These are phyloP conservation scores for Drosophila macrospina DNA, from an alignment of 2,888 invertebrate genomes.

Conservation along the genomic window DNA sequence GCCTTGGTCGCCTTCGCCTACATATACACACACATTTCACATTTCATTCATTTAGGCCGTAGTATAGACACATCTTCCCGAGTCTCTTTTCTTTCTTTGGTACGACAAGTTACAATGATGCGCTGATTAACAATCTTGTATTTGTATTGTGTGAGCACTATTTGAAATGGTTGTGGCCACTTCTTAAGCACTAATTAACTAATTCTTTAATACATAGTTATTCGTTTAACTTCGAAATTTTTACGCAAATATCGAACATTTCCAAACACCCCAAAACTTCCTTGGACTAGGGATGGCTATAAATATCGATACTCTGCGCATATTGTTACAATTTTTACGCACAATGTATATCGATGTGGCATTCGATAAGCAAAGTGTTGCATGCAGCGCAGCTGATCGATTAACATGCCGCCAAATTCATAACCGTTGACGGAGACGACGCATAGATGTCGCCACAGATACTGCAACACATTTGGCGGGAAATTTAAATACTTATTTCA, in stretches of 20 bases:
- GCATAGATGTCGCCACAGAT: slow-evolving; percentile 42
- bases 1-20: slow-evolving; percentile 45
- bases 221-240: slow-evolving; percentile 61
- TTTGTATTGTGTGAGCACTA: slow-evolving; percentile 28
- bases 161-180: slow-evolving; percentile 43
- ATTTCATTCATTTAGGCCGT: slow-evolving; percentile 75
- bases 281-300: slow-evolving; percentile 54
- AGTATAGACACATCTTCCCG: slow-evolving; percentile 76
- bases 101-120: slow-evolving; percentile 9
- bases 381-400: slow-evolving; percentile 6
- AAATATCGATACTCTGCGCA: slow-evolving; percentile 34
- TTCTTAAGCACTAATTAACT: slow-evolving; percentile 43
- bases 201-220: slow-evolving; percentile 65
- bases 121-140: not conserved
- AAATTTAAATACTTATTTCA: slow-evolving; percentile 2
- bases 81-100: slow-evolving; percentile 55
- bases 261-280: slow-evolving; percentile 71
- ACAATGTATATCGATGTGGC: slow-evolving; percentile 22
- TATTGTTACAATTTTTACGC: slow-evolving; percentile 5
- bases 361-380: slow-evolving; percentile 37
- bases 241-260: slow-evolving; percentile 78
- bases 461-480: slow-evolving; percentile 5
- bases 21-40: slow-evolving; percentile 48
- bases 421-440: not conserved
- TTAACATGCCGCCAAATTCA: slow-evolving; percentile 7